phyloP scores from a whole-genome alignment of 1,140 invertebrate species.

The Dysdera silvatica region DNA sequence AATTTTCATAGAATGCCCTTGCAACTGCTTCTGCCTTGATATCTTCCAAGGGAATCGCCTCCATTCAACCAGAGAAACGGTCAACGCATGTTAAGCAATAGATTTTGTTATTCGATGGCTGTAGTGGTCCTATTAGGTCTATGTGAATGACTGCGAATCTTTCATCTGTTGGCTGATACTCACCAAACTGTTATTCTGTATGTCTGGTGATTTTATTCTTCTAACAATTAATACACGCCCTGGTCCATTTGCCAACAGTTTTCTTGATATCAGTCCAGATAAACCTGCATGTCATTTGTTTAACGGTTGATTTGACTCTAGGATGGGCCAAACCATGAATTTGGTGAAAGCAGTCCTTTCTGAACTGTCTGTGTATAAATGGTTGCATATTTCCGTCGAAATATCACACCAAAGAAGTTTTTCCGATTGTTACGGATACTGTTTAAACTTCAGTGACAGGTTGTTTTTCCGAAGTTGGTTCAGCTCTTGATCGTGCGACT shows the following conservation, averaged over 20 bases:
- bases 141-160: constrained; percentile 46
- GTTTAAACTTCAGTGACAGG: background rate
- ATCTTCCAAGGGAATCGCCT: background rate
- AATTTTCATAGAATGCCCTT: background rate
- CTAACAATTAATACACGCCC: background rate
- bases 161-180: constrained; percentile 37
- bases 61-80: background rate
- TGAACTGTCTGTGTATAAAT: background rate
- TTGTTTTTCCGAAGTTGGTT: background rate
- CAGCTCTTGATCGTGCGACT: background rate
- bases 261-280: background rate
- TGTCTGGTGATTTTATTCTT: background rate
- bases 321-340: constrained; percentile 9
- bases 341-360: background rate
- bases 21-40: background rate
- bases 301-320: constrained; percentile 10
- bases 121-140: constrained; percentile 48
- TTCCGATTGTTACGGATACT: background rate
- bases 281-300: constrained; percentile 1
- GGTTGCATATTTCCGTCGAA: constrained; percentile 7
- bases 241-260: background rate
- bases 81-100: constrained; percentile 35
- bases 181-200: background rate
- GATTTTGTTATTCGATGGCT: constrained; percentile 35
- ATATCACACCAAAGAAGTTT: constrained; percentile 7